Conservation (phyloP, 2,797 vertebrate species). For the Schizopygopsis pylzovi region DNA sequence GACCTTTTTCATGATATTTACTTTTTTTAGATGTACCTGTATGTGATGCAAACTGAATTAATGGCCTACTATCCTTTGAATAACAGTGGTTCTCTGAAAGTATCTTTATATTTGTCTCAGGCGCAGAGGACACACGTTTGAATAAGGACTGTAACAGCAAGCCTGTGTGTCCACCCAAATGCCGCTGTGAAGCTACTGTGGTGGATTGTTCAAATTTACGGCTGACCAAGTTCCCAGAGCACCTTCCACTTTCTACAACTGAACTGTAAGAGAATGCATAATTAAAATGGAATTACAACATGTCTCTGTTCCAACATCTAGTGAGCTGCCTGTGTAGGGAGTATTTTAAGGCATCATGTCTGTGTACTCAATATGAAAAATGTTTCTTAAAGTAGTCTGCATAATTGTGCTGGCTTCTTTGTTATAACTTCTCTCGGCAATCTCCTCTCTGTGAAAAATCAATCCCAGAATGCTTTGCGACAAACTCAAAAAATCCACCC, state of each 20-base stretch:
- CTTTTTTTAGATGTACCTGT: too few species aligned
- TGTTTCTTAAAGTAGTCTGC: not conserved
- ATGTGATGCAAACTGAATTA: not conserved
- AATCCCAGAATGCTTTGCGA: not conserved
- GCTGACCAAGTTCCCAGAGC: conserved; percentile 93
- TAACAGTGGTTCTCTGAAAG: not conserved
- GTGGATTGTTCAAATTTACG: conserved; percentile 96
- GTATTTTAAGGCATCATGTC: not conserved
- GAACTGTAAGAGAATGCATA: conserved; percentile 86
- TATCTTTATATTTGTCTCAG: conserved; percentile 69
- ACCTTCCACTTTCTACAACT: conserved; percentile 88
- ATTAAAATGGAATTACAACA: too few species aligned
- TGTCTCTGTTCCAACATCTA: not conserved
- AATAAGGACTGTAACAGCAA: conserved; percentile 95
- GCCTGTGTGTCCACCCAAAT: conserved; percentile 92
- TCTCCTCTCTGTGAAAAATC: not conserved
- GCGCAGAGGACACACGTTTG: conserved; percentile 90
- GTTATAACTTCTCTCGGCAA: too few species aligned
- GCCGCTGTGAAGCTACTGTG: conserved; percentile 92
- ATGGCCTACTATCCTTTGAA: not conserved
- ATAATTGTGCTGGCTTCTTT: not conserved
- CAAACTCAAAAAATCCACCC: not conserved
- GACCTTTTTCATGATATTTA: too few species aligned
- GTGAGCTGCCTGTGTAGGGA: not conserved
- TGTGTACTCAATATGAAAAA: not conserved